Evolutionary conservation across 2,797 vertebrate species (phyloP).

Genomic region (Xiphophorus birchmanni): DNA sequence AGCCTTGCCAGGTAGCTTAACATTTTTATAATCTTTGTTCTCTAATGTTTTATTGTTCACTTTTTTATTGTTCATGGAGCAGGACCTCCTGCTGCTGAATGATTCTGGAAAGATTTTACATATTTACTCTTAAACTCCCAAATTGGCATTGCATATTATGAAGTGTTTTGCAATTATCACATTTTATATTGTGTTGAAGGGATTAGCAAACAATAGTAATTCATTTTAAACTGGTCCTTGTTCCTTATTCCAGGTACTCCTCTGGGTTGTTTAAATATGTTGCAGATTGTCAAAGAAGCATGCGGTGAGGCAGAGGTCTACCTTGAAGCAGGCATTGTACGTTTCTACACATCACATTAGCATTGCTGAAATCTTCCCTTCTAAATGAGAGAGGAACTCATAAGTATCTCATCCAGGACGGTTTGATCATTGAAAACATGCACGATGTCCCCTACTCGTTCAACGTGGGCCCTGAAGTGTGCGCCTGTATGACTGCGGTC

Average conservation of each 20-base stretch:
- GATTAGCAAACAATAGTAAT: neutral
- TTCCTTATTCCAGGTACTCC: conserved; percentile 80
- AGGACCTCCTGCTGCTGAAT: neutral
- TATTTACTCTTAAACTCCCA: neutral
- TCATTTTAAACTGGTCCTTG: neutral
- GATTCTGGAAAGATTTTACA: neutral
- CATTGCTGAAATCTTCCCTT: neutral
- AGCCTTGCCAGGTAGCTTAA: conserved; percentile 85
- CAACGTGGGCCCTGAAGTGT: conserved; percentile 84
- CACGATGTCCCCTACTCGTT: conserved; percentile 86
- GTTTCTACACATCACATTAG: conserved; percentile 39
- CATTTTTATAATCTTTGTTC: neutral
- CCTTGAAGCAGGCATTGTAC: conserved; percentile 84
- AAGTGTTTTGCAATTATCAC: neutral
- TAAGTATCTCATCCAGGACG: conserved; percentile 78
- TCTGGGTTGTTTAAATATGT: conserved; percentile 72
- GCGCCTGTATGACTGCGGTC: conserved; percentile 82
- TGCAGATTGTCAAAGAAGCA: conserved; percentile 83
- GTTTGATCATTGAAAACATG: conserved; percentile 90
- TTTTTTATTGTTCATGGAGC: neutral
- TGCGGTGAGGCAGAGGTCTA: conserved; percentile 86
- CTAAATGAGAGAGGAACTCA: neutral
- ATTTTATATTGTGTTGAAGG: neutral
- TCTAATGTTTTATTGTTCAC: neutral
- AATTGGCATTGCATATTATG: neutral